These are phyloP conservation scores for Malacosoma neustria DNA, from an alignment of 2,888 invertebrate genomes.

Conservation along the genomic window DNA sequence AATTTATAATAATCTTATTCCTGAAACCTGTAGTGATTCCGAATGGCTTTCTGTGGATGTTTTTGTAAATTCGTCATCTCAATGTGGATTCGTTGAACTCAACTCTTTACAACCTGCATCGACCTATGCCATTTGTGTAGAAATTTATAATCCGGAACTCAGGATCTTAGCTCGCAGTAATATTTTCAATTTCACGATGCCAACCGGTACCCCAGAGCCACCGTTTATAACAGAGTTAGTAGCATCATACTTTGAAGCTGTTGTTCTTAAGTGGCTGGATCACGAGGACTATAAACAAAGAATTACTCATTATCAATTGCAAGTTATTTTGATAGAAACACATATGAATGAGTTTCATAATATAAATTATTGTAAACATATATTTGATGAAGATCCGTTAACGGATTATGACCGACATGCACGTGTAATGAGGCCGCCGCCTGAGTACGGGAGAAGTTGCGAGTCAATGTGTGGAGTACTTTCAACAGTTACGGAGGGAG, in stretches of 20 bases:
- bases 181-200: slow-evolving; percentile 46
- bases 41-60: slow-evolving; percentile 47
- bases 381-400: slow-evolving; percentile 25
- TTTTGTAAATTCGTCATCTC: slow-evolving; percentile 18
- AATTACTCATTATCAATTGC: slow-evolving; percentile 47
- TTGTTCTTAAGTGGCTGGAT: slow-evolving; percentile 51
- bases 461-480: slow-evolving; percentile 51
- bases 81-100: slow-evolving; percentile 27
- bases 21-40: slow-evolving; percentile 53
- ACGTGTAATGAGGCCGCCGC: slow-evolving; percentile 46
- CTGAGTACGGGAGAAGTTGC: slow-evolving; percentile 43
- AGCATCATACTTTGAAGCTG: slow-evolving; percentile 32
- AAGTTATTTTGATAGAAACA: slow-evolving; percentile 44
- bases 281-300: slow-evolving; percentile 43
- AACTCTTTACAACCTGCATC: slow-evolving; percentile 45
- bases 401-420: slow-evolving; percentile 42
- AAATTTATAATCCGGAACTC: slow-evolving; percentile 35
- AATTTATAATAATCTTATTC: slow-evolving; percentile 28
- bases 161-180: slow-evolving; percentile 37
- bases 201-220: slow-evolving; percentile 50
- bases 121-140: slow-evolving; percentile 51
- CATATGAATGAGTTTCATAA: slow-evolving; percentile 23
- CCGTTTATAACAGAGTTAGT: slow-evolving; percentile 52
- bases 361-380: slow-evolving; percentile 38
- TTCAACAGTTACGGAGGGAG: slow-evolving; percentile 37